Evolutionary conservation across 1,140 invertebrate species (phyloP).

Genomic region (Cydia fagiglandana): DNA sequence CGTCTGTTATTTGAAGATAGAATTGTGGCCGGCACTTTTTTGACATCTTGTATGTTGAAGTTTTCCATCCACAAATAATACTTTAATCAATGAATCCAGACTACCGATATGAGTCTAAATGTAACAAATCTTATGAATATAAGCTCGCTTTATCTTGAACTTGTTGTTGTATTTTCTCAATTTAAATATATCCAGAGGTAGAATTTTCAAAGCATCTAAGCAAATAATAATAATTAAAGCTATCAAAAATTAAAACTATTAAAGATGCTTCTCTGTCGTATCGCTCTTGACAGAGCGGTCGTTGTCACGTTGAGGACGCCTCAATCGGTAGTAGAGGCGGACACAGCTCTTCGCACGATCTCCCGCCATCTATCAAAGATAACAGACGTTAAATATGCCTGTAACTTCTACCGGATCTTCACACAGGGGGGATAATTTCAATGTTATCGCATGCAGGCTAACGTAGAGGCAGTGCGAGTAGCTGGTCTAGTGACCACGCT

Average conservation of each 20-base stretch:
- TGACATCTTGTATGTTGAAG: not conserved
- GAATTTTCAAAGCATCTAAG: not conserved
- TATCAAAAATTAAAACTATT: too few relatives aligned
- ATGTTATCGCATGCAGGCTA: constrained; percentile 79
- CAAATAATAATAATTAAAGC: too few relatives aligned
- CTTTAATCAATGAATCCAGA: constrained; percentile 8
- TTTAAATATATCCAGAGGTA: constrained; percentile 1
- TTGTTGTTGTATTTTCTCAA: constrained; percentile 16
- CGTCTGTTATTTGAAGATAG: not conserved
- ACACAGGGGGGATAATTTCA: constrained; percentile 65
- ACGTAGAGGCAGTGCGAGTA: constrained; percentile 85
- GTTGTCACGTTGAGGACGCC: too few relatives aligned
- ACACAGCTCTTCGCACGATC: too few relatives aligned
- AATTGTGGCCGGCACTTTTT: not conserved
- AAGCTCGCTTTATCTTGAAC: too few relatives aligned
- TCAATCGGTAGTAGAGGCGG: too few relatives aligned
- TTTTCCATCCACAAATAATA: not conserved
- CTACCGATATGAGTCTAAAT: too few relatives aligned
- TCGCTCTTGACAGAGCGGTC: too few relatives aligned
- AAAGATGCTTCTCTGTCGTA: too few relatives aligned
- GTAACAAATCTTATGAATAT: too few relatives aligned
- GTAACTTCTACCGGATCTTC: not conserved
- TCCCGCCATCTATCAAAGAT: too few relatives aligned
- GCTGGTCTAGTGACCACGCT: constrained; percentile 87
- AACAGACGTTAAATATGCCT: not conserved